Conservation (phyloP, 2,113 vertebrate species). For the Corythornis madagascariensis region DNA sequence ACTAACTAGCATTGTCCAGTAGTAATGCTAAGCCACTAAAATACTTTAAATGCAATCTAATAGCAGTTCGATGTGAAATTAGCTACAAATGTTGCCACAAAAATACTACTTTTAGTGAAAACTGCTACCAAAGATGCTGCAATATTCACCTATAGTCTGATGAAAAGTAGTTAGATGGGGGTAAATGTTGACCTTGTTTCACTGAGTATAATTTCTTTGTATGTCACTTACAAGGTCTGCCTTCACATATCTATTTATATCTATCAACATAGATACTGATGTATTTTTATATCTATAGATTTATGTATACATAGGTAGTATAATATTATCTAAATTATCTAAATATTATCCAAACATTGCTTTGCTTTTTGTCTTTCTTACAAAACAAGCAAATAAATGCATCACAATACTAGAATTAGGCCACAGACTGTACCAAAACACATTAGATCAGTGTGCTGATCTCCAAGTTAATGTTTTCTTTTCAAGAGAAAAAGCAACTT, state of each 20-base stretch:
- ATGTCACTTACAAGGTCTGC: background rate
- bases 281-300: background rate
- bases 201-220: background rate
- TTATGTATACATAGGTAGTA: background rate
- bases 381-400: background rate
- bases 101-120: background rate
- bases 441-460: background rate
- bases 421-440: background rate
- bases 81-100: background rate
- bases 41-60: background rate
- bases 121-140: accelerated
- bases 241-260: background rate
- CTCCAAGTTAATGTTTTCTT: background rate
- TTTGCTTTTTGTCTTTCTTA: background rate
- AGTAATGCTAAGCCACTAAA: background rate
- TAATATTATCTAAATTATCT: background rate
- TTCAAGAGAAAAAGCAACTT: background rate
- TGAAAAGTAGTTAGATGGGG: background rate
- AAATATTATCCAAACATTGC: background rate
- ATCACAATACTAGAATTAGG: background rate
- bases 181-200: background rate
- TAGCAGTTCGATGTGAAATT: background rate
- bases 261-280: background rate
- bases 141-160: background rate
- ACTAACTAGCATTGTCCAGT: background rate